phyloP scores from a whole-genome alignment of 2,113 vertebrate species.

The Camelus dromedarius region DNA sequence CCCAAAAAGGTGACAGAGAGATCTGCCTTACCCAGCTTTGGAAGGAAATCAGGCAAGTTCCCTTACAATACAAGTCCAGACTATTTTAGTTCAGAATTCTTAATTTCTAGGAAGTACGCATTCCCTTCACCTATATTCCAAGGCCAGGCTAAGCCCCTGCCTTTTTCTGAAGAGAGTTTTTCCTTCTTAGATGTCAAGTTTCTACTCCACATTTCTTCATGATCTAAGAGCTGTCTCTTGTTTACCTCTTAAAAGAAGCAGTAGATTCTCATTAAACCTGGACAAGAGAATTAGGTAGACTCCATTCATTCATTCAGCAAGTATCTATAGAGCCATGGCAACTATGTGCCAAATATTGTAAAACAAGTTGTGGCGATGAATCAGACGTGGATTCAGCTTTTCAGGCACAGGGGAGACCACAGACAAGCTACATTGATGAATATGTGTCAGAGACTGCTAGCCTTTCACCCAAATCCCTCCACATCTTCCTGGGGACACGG shows the following conservation, averaged over 20 bases:
- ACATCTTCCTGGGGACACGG: neutral
- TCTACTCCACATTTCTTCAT: neutral
- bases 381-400: neutral
- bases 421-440: constrained; percentile 33
- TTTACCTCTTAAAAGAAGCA: neutral
- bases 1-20: neutral
- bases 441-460: neutral
- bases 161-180: neutral
- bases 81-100: neutral
- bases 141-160: neutral
- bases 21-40: neutral
- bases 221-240: neutral
- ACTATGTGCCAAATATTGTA: neutral
- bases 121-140: neutral
- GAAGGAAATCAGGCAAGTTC: neutral
- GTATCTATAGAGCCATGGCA: neutral
- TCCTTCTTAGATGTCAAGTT: neutral
- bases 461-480: neutral
- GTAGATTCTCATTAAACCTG: neutral
- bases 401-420: neutral
- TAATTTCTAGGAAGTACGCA: neutral
- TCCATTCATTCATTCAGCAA: constrained; percentile 17
- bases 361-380: neutral
- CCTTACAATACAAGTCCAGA: neutral
- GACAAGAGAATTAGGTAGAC: neutral